Conservation (phyloP, 2,113 vertebrate species). For the Spea bombifrons region DNA sequence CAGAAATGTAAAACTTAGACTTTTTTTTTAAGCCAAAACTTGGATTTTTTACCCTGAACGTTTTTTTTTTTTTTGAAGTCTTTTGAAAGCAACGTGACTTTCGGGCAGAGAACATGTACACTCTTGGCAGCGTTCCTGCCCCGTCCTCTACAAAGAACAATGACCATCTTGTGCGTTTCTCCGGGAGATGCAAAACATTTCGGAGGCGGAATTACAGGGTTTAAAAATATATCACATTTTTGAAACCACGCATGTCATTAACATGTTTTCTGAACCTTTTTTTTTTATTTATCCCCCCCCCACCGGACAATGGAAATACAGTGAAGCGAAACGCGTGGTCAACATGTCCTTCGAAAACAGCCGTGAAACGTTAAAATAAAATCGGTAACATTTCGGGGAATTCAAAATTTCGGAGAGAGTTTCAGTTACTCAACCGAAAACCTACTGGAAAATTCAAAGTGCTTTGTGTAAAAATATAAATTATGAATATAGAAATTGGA, state of each 20-base stretch:
- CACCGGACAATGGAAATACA: conserved; percentile 21
- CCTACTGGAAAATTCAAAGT: too few species aligned
- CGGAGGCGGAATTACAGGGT: neutral
- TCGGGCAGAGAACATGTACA: neutral
- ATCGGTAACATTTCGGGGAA: conserved; percentile 11
- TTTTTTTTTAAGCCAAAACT: conserved; percentile 33
- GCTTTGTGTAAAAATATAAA: too few species aligned
- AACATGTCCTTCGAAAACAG: conserved; percentile 35
- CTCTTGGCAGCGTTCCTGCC: neutral
- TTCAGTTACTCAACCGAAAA: too few species aligned
- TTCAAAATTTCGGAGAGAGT: too few species aligned
- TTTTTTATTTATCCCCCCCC: too few species aligned
- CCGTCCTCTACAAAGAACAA: conserved; percentile 4
- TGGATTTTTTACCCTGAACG: too few species aligned
- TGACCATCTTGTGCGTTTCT: neutral
- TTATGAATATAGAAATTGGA: too few species aligned
- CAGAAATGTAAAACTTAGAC: neutral
- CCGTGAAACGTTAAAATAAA: conserved; percentile 29
- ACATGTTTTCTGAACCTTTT: conserved; percentile 4
- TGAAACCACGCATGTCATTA: conserved; percentile 22
- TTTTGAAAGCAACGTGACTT: neutral
- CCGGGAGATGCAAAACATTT: neutral
- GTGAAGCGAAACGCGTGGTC: conserved; percentile 17
- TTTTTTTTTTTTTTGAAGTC: neutral
- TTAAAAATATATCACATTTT: neutral